Evolutionary conservation across 2,113 vertebrate genomes (phyloP), one percentile per base, ranked within the genome.

Genomic region (Indicator maculatus): DNA sequence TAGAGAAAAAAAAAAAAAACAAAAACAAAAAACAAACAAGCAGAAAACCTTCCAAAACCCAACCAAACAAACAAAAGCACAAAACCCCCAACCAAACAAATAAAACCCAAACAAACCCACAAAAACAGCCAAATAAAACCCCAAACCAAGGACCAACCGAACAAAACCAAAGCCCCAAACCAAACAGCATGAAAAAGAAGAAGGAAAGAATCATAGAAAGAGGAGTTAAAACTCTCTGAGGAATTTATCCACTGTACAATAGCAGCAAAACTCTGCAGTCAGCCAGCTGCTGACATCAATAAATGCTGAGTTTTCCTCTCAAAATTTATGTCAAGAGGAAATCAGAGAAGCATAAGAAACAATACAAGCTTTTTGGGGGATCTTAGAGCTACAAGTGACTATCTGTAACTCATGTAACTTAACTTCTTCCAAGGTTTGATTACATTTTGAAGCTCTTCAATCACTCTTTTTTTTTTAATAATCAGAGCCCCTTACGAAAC

Each of bases 371-470:
- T 98, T 89, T 90, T 98, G 87, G 98, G 44, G 98, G 96, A 97
- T 95, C 97, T 89, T 98, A 73, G 95, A 98, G 56, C 97, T 98
- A 93, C 97, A 98, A 98, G 97, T 98, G 97, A 96, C 88, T 65
- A 11, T 60, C 65, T 78, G 33, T 75, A 28, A 39, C 16, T 87
- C 63, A 56, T 71, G 47, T 74, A 58, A 33, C 36, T 67, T 91
- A 63, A 36, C 13, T 8, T 81, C 39, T 89, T 93, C 81, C 69
- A 83, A 61, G 59, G 17, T 44, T 61, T 80, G 33, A 73, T 84
- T 96, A 76, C 27, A 55, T 67, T 93, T 60, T 91, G 71, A 31
- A 88, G 19, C 8, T 73, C 31, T 88, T 52, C 59, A 61, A 26
- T 69, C 56, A 47, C 45, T 47, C 10, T 5, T 87, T 53, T 80